Evolutionary conservation across 2,113 vertebrate genomes (phyloP), one percentile per base, ranked within the genome.

Genomic region (Eulacestoma nigropectus): DNA sequence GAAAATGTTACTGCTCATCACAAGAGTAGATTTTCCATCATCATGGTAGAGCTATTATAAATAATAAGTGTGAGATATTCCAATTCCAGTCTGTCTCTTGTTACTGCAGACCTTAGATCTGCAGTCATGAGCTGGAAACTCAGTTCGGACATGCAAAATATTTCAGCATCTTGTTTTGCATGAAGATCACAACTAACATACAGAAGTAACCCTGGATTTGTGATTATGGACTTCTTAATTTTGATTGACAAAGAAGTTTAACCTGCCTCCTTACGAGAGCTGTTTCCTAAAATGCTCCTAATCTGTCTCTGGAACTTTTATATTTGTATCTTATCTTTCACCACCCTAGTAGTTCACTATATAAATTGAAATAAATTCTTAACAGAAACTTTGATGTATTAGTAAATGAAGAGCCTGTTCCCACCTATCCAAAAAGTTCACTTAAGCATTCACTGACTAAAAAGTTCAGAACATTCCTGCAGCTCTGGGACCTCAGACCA

Each of bases 401-500:
- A 60, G 18, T 90, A 92, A 81, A 69, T 81, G 14, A 81, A 47
- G 8, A 93, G 44, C n/a, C 55, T 59, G 70, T 81, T 59, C 29
- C n/a, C 53, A 92, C 64, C 72, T 84, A 33, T 77, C 60, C 39
- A 72, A 87, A 68, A 78, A 82, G 29, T 37, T 91, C 47, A 60
- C 55, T 93, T 63, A 42, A 23, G 13, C 32, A 35, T 56, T 56
- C 60, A 49, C 42, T 44, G 26, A 64, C 22, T 69, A 29, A 63
- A 90, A 89, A 70, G 80, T 91, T 90, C 85, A 93, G 89, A 93
- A 84, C 92, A 93, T 68, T 44, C 83, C 62, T 76, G 90, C 60
- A 90, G 78, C 87, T 93, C 57, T 89, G 93, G 76, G 80, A 90
- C 69, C 68, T 88, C 73, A 88, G 96, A 94, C 94, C 96, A 96